phyloP scores from a whole-genome alignment of 2,888 invertebrate genomes.

The Diarsia rubi region DNA sequence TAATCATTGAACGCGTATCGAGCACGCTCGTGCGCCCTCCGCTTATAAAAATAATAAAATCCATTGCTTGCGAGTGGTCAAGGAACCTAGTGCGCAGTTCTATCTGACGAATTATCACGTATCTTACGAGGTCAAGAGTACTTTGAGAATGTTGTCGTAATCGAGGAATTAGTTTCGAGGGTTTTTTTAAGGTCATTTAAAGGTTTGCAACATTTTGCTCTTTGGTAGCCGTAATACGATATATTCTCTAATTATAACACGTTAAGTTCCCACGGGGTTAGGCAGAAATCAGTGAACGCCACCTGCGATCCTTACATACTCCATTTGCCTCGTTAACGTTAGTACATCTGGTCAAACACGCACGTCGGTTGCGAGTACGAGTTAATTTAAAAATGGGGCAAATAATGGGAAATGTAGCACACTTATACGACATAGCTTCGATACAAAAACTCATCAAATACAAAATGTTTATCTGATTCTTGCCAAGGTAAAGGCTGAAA shows the following conservation, averaged over 20 bases:
- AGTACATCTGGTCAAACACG: too few species aligned
- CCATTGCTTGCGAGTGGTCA: slow-evolving; percentile 59
- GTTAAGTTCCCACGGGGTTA: too few species aligned
- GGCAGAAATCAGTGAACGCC: too few species aligned
- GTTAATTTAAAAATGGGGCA: too few species aligned
- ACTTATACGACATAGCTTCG: neutral
- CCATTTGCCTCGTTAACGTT: too few species aligned
- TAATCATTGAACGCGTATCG: slow-evolving; percentile 47
- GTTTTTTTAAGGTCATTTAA: neutral
- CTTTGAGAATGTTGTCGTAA: slow-evolving; percentile 31
- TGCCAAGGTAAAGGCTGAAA: neutral
- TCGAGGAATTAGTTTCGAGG: neutral
- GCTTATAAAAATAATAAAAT: slow-evolving; percentile 57
- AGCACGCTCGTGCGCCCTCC: slow-evolving; percentile 46
- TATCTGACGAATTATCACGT: slow-evolving; percentile 43
- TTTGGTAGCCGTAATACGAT: neutral
- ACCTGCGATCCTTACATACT: too few species aligned
- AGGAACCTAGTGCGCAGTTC: slow-evolving; percentile 55
- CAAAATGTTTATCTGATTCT: neutral
- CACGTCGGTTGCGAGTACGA: too few species aligned
- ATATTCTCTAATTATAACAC: neutral
- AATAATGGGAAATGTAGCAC: neutral
- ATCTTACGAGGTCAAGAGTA: slow-evolving; percentile 39
- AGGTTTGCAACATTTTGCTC: neutral
- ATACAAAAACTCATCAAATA: too few species aligned